These are phyloP conservation scores for Cremastinae sp. DNA, from an alignment of 2,888 invertebrate genomes.

Conservation along the genomic window DNA sequence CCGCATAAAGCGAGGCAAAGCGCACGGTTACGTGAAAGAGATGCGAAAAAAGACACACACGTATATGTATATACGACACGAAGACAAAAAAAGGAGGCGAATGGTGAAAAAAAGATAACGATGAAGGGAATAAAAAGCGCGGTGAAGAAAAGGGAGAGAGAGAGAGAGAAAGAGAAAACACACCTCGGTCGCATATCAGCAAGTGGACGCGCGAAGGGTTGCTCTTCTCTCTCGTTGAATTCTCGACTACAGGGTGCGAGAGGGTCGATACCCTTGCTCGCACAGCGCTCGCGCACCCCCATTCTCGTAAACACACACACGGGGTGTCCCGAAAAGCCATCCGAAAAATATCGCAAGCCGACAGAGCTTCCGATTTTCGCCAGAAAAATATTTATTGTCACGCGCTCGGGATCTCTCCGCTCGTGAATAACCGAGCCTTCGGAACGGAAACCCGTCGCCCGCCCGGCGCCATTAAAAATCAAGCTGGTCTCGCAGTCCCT, in stretches of 20 bases:
- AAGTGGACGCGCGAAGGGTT: slow-evolving; percentile 22
- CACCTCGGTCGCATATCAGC: slow-evolving; percentile 20
- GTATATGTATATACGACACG: no score
- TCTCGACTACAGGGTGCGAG: slow-evolving; percentile 62
- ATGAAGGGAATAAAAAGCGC: not conserved
- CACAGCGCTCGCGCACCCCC: slow-evolving; percentile 73
- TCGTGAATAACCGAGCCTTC: no score
- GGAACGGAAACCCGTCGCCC: no score
- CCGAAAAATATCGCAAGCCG: slow-evolving; percentile 5
- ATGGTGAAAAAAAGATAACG: not conserved
- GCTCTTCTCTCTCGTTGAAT: slow-evolving; percentile 39
- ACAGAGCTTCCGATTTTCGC: no score
- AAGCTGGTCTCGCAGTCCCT: no score
- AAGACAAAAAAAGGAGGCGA: slow-evolving; percentile 9
- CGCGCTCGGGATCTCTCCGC: no score
- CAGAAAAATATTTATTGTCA: not conserved
- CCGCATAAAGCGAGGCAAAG: slow-evolving; percentile 16
- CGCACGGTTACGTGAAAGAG: slow-evolving; percentile 1
- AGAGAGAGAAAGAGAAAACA: slow-evolving; percentile 17
- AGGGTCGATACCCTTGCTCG: slow-evolving; percentile 76
- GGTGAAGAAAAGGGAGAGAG: slow-evolving; percentile 3
- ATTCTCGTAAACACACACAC: slow-evolving; percentile 9
- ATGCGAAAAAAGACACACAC: not conserved
- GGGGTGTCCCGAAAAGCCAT: not conserved
- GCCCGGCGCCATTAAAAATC: no score